Evolutionary conservation across 2,888 invertebrate genomes (phyloP).

Genomic region (Pediacus dermestoides): DNA sequence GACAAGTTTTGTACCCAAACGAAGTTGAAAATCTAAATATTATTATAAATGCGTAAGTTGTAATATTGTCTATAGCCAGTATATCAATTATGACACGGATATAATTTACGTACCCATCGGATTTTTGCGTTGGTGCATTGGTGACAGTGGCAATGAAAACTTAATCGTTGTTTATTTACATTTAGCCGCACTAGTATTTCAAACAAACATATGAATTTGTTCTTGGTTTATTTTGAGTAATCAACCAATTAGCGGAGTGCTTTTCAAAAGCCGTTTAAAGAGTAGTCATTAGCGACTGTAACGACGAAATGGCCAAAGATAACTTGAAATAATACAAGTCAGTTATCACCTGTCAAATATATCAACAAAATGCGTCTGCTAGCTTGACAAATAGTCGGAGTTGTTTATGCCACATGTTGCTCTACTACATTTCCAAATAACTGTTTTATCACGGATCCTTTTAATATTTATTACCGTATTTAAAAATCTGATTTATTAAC

Average conservation of each 20-base stretch:
- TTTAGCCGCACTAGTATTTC: no score
- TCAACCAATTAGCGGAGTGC: constrained; percentile 39
- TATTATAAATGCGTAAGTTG: no score
- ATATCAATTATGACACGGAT: no score
- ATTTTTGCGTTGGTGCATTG: no score
- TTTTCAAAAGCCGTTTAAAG: constrained; percentile 36
- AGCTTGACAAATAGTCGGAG: constrained; percentile 38
- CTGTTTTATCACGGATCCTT: constrained; percentile 8
- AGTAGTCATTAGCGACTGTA: constrained; percentile 41
- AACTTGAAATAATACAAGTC: constrained; percentile 38
- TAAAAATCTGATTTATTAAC: constrained; percentile 9
- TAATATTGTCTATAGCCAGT: no score
- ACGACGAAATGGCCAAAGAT: constrained; percentile 34
- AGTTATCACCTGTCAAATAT: constrained; percentile 43
- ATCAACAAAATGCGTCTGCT: constrained; percentile 36
- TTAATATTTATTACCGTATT: constrained; percentile 10
- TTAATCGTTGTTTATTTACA: no score
- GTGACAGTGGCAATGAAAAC: no score
- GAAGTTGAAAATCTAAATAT: constrained; percentile 26
- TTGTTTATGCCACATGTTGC: constrained; percentile 20
- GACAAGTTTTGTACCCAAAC: constrained; percentile 16
- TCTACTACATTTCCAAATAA: constrained; percentile 11
- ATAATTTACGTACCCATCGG: no score
- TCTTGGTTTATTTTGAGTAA: constrained; percentile 34
- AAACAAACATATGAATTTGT: constrained; percentile 14